Base-by-base conservation (phyloP, 2,113 vertebrate species). In the Tautogolabrus adspersus region DNA sequence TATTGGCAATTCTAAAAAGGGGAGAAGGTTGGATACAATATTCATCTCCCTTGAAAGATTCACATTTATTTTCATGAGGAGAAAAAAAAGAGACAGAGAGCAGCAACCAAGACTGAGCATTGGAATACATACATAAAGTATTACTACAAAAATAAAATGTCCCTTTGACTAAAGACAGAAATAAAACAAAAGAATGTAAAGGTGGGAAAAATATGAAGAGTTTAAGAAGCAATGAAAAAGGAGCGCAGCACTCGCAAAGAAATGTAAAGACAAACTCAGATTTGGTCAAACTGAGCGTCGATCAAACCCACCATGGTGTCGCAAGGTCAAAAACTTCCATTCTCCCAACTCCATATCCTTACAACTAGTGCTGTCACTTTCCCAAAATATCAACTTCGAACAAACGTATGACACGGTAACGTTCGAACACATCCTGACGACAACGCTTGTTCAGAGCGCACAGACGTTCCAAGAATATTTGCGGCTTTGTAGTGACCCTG, bases 31-130 rank as follows among this genome's bases (percentile, higher is more conserved):
- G 22, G 63, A 79, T 19, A 60, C 64, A 79, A 66, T 51, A 88
- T 83, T 82, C 42, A 75, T 87, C 62, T 75, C 72, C 60, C 13
- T 47, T 65, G 19, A 85, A 80, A 70, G 42, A 40, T 63, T 55
- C 47, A 13, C 60, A 79, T 81, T 56, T 66, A 70, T 83, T 87
- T 79, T 74, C 56, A 62, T 44, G 18, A 58, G 42, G 13, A 61
- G 34, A 26, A 26, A 70, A 58, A 79, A 26, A 51, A 18, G 6
- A 46, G 51, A 30, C 13, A 2, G 37, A 54, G 26, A 19, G 63
- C 68, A 54, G 68, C 66, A 51, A 66, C 51, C 6, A 19, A 66
- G 26, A 56, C 37, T 6, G 47, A 59, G 51, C 51, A 21, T 1
- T 58, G 40, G 30, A 8, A 16, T 38, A 10, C 18, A 55, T 38